phyloP scores from a whole-genome alignment of 2,113 vertebrate species.

The Dicrurus megarhynchus region DNA sequence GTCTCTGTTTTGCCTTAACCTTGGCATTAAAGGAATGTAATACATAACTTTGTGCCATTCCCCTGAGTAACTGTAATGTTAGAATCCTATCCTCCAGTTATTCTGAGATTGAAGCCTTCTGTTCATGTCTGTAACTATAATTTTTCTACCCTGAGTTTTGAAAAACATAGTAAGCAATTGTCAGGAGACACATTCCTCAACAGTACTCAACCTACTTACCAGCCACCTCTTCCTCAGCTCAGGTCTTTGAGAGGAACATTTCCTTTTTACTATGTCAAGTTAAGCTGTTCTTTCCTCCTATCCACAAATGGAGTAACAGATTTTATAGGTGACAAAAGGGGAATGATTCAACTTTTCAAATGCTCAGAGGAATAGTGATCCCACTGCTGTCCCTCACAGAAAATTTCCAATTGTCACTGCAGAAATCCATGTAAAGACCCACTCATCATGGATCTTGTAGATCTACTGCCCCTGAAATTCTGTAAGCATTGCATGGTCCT shows the following conservation, averaged over 20 bases:
- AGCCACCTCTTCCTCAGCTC: neutral
- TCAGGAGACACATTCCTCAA: neutral
- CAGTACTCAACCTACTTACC: neutral
- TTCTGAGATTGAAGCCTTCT: neutral
- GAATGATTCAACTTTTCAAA: neutral
- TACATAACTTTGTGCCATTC: neutral
- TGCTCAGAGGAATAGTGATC: neutral
- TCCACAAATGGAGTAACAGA: neutral
- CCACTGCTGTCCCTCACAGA: neutral
- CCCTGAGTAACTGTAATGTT: neutral
- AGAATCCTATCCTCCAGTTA: neutral
- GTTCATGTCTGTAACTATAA: neutral
- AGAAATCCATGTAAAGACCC: neutral
- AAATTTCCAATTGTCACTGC: neutral
- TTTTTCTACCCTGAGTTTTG: neutral
- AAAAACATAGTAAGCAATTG: neutral
- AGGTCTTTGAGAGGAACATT: neutral
- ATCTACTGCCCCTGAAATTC: neutral
- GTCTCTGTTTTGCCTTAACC: neutral
- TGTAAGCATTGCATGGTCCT: neutral
- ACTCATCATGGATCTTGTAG: neutral
- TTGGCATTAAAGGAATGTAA: neutral
- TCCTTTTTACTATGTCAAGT: neutral
- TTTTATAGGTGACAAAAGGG: neutral
- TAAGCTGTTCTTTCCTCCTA: neutral